phyloP scores from a whole-genome alignment of 2,797 vertebrate species.

The Remorina albescens region DNA sequence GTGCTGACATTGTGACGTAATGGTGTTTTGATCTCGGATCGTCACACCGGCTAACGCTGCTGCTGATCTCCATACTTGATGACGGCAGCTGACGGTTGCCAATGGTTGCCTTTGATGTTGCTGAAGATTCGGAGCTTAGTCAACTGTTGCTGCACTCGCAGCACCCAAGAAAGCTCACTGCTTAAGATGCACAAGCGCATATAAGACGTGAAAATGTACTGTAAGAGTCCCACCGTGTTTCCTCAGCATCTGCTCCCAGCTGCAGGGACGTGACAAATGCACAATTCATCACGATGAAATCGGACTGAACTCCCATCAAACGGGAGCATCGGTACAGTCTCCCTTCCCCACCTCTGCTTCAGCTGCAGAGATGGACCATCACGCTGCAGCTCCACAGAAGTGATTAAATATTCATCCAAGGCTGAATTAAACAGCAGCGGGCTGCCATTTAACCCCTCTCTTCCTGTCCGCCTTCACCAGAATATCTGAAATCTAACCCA shows the following conservation, averaged over 20 bases:
- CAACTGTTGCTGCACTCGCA: neutral
- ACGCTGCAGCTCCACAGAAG: constrained; percentile 15
- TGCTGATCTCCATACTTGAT: neutral
- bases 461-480: neutral
- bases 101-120: constrained; percentile 10
- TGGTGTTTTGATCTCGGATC: constrained; percentile 51
- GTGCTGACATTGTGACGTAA: constrained; percentile 44
- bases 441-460: constrained; percentile 19
- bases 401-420: constrained; percentile 61
- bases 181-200: constrained; percentile 9
- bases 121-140: neutral
- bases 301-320: constrained; percentile 41
- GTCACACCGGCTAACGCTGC: neutral
- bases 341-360: constrained; percentile 26
- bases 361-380: constrained; percentile 45
- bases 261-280: constrained; percentile 31
- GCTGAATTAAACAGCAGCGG: constrained; percentile 46
- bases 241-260: constrained; percentile 22
- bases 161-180: constrained; percentile 11
- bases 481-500: neutral
- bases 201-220: neutral
- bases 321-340: constrained; percentile 26
- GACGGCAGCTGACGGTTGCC: neutral
- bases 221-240: constrained; percentile 15
- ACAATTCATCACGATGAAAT: constrained; percentile 56